Conservation (phyloP, 2,888 invertebrate genomes). For the Anorthoa munda region DNA sequence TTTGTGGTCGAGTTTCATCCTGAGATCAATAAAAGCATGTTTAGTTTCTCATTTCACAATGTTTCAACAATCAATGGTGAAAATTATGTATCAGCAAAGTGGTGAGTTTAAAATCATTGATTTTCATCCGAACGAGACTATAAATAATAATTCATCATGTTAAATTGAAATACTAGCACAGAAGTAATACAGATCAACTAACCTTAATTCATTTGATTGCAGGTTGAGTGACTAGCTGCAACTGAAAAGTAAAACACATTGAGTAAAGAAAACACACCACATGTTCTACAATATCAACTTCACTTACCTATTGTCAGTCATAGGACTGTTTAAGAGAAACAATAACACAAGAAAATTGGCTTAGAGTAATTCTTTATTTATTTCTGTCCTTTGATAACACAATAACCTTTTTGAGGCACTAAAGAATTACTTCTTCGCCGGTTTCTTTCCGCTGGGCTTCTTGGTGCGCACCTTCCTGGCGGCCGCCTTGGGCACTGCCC, state of each 20-base stretch:
- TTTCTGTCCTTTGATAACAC: constrained; percentile 81
- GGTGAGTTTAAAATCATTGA: constrained; percentile 82
- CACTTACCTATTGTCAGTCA: constrained; percentile 83
- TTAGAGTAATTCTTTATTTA: constrained; percentile 89
- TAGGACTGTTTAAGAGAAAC: constrained; percentile 70
- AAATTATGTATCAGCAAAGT: constrained; percentile 61
- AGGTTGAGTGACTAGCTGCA: constrained; percentile 46
- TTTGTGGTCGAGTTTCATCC: not conserved
- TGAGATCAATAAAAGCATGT: constrained; percentile 16
- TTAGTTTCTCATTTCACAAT: not conserved
- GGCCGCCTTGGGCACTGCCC: constrained; percentile 90
- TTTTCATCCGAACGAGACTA: constrained; percentile 88
- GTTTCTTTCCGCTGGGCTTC: constrained; percentile 89
- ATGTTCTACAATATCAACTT: constrained; percentile 73
- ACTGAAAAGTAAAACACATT: constrained; percentile 86
- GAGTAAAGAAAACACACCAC: constrained; percentile 85
- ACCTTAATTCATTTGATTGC: constrained; percentile 51
- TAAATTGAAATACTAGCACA: not conserved
- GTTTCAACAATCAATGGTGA: not conserved
- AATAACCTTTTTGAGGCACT: constrained; percentile 81
- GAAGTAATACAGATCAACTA: constrained; percentile 35
- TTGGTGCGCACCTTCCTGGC: constrained; percentile 88
- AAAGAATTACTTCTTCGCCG: constrained; percentile 91
- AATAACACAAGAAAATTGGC: constrained; percentile 81
- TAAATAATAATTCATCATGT: constrained; percentile 78